Base-by-base conservation (phyloP, 2,797 vertebrate genomes). In the Sebastolobus alascanus region DNA sequence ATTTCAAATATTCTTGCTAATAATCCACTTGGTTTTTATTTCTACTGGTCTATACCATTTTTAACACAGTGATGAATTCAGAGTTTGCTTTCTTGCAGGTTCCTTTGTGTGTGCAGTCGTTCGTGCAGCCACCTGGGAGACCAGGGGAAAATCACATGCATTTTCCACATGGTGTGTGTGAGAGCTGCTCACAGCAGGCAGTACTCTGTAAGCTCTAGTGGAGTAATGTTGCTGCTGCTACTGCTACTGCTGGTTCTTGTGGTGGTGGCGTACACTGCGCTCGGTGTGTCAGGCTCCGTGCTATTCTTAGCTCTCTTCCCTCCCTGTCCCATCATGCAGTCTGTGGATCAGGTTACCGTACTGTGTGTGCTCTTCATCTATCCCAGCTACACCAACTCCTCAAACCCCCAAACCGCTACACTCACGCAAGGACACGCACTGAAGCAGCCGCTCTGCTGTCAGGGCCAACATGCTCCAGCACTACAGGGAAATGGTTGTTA, bases 301-400 rank as follows among this genome's bases (percentile, higher is more conserved):
- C 93, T 95, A 95, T 95, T 95, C 90, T 95, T 94, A 94, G 92
- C 83, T 12, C 58, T 56, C 75, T 84, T 90, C 84, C 87, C 89
- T 90, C 92, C 85, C 80, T 75, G 84, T 90, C 91, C 92, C 88
- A 79, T 92, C 83, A 90, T 94, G 94, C 94, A 94, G 90, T 93
- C 84, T 79, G 84, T 89, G 89, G 91, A 92, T 95, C 94, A 82
- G 87, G 93, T 95, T 94, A 93, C 93, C 13, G 64, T 86, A 85
- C 87, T 88, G 85, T 73, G 82, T 80, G 88, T 68, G 90, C 83
- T 84, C 69, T 81, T 67, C 84, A 79, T 83, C 88, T 84, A 56
- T 77, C 73, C 64, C 73, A 58, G 68, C 73, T 77, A 70, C 75
- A 65, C 46, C 20, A 38, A n/a, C 80, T 16, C 59, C 50, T 37